Conservation (phyloP, 2,113 vertebrate species). For the Pangasianodon hypophthalmus region DNA sequence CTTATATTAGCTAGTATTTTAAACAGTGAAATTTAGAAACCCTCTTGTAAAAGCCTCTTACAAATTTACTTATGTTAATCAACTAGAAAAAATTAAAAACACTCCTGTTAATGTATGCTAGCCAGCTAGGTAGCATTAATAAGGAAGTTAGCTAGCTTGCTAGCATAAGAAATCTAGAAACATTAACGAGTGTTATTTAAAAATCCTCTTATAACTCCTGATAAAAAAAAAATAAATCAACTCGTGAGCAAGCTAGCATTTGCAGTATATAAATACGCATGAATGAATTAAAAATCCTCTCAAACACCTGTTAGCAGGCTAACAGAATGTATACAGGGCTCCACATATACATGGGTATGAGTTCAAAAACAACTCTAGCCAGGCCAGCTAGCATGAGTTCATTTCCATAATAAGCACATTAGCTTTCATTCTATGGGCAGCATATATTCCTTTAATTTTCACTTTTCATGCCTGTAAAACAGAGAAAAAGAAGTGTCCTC, state of each 20-base stretch:
- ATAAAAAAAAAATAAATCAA: neutral
- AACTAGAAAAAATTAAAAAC: too few species aligned
- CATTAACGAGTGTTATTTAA: neutral
- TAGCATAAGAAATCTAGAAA: neutral
- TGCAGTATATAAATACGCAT: neutral
- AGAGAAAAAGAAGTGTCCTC: neutral
- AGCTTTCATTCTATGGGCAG: neutral
- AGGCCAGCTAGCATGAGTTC: neutral
- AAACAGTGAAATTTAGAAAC: too few species aligned
- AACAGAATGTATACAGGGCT: neutral
- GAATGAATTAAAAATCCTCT: neutral
- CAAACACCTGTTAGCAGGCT: neutral
- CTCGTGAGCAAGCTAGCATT: neutral
- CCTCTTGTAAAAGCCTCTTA: too few species aligned
- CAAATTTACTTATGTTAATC: neutral
- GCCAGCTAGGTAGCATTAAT: neutral
- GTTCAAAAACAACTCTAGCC: neutral
- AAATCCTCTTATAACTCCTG: neutral
- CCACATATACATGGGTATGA: neutral
- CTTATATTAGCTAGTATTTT: neutral
- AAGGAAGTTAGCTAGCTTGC: neutral
- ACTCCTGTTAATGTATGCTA: neutral
- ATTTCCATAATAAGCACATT: neutral
- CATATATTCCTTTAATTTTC: conserved; percentile 18
- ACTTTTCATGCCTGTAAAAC: neutral